Conservation (phyloP, 2,113 vertebrate species). For the Pomatorhinus ruficollis region DNA sequence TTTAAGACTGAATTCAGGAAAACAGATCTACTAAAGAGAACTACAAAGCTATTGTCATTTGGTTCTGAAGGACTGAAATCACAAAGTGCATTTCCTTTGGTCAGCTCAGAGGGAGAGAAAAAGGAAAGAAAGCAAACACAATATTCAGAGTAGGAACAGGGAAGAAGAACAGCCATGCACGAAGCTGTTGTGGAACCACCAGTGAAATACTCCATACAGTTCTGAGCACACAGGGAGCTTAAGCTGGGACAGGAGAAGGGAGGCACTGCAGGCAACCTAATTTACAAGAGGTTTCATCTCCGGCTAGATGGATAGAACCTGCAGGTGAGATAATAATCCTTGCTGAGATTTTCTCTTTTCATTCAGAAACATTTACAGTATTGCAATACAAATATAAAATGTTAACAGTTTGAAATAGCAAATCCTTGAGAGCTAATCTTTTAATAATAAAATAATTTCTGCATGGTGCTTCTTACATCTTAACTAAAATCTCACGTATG, state of each 20-base stretch:
- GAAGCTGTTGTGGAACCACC: background rate
- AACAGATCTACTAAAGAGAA: background rate
- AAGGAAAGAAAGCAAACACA: constrained; percentile 5
- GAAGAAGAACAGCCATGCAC: background rate
- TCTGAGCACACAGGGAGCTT: background rate
- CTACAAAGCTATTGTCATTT: constrained; percentile 5
- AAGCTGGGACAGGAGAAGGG: background rate
- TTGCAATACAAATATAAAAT: background rate
- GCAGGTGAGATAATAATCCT: background rate
- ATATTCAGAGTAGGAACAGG: background rate
- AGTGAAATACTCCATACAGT: background rate
- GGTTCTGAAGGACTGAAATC: background rate
- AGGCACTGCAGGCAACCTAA: background rate
- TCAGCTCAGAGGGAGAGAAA: background rate
- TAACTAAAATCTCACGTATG: background rate
- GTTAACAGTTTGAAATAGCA: background rate
- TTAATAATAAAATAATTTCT: background rate
- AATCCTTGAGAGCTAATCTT: background rate
- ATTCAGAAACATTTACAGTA: background rate
- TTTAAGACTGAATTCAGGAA: background rate
- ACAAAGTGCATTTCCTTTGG: background rate
- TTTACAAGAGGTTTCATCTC: background rate
- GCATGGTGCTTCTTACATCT: background rate
- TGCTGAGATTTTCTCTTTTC: background rate
- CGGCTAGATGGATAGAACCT: background rate